Percentiles rank a stretch among this genome's conserved stretches.
Conservation (phyloP, 2,888 invertebrate species). For the Norana najaformis region DNA sequence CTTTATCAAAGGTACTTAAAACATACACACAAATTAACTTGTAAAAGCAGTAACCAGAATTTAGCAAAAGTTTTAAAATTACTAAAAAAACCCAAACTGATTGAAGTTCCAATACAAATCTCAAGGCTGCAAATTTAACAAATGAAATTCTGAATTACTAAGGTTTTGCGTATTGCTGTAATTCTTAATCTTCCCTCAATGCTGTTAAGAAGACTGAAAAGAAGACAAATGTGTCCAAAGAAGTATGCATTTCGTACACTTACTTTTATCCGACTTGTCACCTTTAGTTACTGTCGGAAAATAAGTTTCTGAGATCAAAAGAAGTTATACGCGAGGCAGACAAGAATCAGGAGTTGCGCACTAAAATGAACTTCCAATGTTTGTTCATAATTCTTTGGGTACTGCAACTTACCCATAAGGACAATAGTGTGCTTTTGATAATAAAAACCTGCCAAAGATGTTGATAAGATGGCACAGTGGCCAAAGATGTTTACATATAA, state of each 20-base stretch:
- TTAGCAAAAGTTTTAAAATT: too few relatives aligned
- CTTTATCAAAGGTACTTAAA: background rate
- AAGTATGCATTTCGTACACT: constrained; percentile 28
- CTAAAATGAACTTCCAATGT: background rate
- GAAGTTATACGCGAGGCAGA: background rate
- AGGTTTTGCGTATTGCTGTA: background rate
- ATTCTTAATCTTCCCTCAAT: constrained; percentile 23
- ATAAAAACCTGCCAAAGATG: background rate
- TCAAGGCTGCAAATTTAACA: background rate
- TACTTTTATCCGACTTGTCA: constrained; percentile 44
- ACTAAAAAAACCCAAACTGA: background rate
- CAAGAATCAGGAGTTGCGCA: background rate
- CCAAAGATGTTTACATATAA: background rate
- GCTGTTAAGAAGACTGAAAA: constrained; percentile 8
- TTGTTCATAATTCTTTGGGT: background rate
- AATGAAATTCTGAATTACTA: background rate
- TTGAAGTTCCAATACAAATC: background rate
- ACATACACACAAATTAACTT: background rate
- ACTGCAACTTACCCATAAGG: background rate
- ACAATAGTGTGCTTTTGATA: background rate
- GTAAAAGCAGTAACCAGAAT: background rate
- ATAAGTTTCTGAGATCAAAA: constrained; percentile 17
- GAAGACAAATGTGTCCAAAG: background rate
- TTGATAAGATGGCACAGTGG: background rate
- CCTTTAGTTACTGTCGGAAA: constrained; percentile 41